phyloP scores from a whole-genome alignment of 1,140 invertebrate species.

The Hirudo medicinalis region DNA sequence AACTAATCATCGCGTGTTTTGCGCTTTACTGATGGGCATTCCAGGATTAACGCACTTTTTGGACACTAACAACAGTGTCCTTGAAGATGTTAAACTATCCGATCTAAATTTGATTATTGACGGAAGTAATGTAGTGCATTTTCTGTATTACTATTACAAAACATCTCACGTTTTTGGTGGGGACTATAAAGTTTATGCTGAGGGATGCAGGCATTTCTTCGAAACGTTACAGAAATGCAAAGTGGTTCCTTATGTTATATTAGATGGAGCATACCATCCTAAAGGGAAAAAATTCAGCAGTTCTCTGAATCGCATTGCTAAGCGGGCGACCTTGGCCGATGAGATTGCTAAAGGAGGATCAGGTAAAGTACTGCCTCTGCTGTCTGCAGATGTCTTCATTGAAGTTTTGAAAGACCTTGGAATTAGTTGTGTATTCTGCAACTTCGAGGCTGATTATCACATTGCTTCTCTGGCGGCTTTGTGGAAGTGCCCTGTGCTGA shows the following conservation, averaged over 20 bases:
- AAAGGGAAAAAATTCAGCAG: constrained; percentile 62
- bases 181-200: constrained; percentile 64
- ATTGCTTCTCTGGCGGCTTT: constrained; percentile 61
- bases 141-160: constrained; percentile 55
- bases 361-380: constrained; percentile 34
- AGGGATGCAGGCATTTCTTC: constrained; percentile 55
- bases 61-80: constrained; percentile 51
- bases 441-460: constrained; percentile 74
- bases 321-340: constrained; percentile 47
- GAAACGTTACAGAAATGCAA: constrained; percentile 55
- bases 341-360: constrained; percentile 27
- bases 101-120: constrained; percentile 63
- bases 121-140: constrained; percentile 61
- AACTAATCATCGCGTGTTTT: no score
- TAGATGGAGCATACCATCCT: constrained; percentile 62
- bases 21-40: constrained; percentile 49
- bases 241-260: constrained; percentile 59
- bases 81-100: constrained; percentile 53
- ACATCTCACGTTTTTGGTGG: constrained; percentile 64
- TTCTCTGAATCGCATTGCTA: constrained; percentile 48
- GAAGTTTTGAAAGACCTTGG: constrained; percentile 51
- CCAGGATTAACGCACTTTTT: constrained; percentile 66
- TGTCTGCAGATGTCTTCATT: constrained; percentile 58
- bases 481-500: constrained; percentile 66
- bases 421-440: constrained; percentile 54